A percentile compares a stretch with the other conserved stretches of the same genome.
phyloP scores from a whole-genome alignment of 2,888 invertebrate genomes.

The Epinotia brunnichana region DNA sequence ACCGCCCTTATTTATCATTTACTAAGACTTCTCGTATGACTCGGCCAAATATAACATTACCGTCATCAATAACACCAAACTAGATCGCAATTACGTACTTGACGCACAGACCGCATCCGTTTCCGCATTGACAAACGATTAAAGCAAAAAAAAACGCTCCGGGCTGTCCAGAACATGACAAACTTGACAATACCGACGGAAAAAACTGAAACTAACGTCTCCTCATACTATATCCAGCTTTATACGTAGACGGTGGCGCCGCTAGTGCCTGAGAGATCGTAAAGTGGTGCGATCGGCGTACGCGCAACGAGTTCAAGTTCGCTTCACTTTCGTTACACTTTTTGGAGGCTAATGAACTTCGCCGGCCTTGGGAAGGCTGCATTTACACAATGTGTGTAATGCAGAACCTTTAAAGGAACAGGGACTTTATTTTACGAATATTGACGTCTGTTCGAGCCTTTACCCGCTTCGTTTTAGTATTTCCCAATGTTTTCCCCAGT shows the following conservation, averaged over 20 bases:
- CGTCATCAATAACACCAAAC: conserved; percentile 22
- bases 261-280: not conserved
- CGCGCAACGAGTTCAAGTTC: conserved; percentile 42
- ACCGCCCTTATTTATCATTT: not conserved
- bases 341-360: conserved; percentile 43
- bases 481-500: no score
- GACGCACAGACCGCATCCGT: conserved; percentile 34
- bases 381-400: conserved; percentile 29
- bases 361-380: conserved; percentile 40
- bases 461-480: no score
- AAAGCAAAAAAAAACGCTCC: conserved; percentile 30
- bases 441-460: no score
- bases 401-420: not conserved
- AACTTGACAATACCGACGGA: conserved; percentile 9
- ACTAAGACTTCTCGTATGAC: not conserved
- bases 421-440: not conserved
- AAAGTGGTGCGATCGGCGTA: conserved; percentile 16
- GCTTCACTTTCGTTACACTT: conserved; percentile 42
- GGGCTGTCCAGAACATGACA: conserved; percentile 16
- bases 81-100: conserved; percentile 27
- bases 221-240: not conserved
- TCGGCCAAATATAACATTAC: conserved; percentile 5
- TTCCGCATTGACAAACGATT: conserved; percentile 40
- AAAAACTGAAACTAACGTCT: not conserved
- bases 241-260: conserved; percentile 11